Conservation (phyloP, 2,888 invertebrate species). For the Melanargia galathea region DNA sequence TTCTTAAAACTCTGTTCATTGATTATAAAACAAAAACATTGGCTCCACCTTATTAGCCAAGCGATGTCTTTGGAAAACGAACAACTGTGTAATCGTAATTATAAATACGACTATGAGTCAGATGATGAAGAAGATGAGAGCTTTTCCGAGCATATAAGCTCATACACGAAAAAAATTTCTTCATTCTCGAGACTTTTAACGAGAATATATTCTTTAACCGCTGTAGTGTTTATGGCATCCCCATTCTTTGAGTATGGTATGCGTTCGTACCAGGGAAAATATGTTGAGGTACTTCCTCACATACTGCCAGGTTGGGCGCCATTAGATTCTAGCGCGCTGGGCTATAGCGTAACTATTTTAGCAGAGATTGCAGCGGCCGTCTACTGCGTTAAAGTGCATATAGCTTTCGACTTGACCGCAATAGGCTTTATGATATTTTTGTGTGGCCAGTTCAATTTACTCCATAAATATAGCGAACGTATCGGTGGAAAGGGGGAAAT, state of each 20-base stretch:
- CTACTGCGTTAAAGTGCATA: conserved; percentile 60
- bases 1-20: conserved; percentile 58
- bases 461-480: conserved; percentile 53
- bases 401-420: conserved; percentile 59
- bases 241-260: conserved; percentile 61
- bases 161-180: conserved; percentile 54
- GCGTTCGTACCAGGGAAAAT: conserved; percentile 40
- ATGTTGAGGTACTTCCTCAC: conserved; percentile 51
- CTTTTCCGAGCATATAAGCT: conserved; percentile 43
- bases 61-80: conserved; percentile 51
- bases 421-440: conserved; percentile 65
- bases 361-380: conserved; percentile 55
- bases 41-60: conserved; percentile 53
- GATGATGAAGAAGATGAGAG: conserved; percentile 44
- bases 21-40: conserved; percentile 44
- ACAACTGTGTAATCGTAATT: conserved; percentile 42
- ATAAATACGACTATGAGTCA: conserved; percentile 45
- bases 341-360: conserved; percentile 51
- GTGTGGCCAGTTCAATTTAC: conserved; percentile 60
- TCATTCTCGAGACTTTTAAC: conserved; percentile 48
- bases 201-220: conserved; percentile 57
- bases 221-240: conserved; percentile 53
- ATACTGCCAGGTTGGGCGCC: conserved; percentile 63
- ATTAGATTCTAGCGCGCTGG: conserved; percentile 49
- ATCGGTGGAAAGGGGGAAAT: conserved; percentile 56